A percentile compares a stretch with the other conserved stretches of the same genome.
phyloP scores from a whole-genome alignment of 2,113 vertebrate genomes.

The Thermophis baileyi region DNA sequence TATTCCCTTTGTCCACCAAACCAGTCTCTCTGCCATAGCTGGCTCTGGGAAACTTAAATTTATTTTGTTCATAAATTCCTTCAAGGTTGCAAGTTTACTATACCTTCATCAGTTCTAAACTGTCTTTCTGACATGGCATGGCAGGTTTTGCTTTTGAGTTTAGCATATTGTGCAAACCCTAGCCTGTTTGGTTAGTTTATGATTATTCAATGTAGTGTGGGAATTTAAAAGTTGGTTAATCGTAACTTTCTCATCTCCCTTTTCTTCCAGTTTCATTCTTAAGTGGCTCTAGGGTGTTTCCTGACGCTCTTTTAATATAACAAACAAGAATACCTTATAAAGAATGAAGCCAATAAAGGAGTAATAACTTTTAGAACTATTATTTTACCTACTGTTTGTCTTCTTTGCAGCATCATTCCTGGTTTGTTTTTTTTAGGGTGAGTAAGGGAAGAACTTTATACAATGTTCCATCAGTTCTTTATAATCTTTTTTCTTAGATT shows the following conservation, averaged over 20 bases:
- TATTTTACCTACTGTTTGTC: neutral
- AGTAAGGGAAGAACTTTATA: neutral
- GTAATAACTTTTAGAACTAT: neutral
- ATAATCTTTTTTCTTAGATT: neutral
- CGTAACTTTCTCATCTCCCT: neutral
- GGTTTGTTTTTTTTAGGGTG: neutral
- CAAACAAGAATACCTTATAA: neutral
- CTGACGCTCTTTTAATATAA: neutral
- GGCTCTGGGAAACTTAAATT: neutral
- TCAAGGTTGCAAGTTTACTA: neutral
- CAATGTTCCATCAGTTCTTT: neutral
- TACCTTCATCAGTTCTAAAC: neutral
- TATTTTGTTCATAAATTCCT: neutral
- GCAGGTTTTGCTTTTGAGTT: neutral
- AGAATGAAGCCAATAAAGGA: neutral
- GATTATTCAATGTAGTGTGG: neutral
- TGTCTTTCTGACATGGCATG: neutral
- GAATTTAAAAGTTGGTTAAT: neutral
- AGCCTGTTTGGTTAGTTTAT: neutral
- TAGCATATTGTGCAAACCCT: neutral
- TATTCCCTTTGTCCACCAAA: neutral
- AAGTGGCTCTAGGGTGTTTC: neutral
- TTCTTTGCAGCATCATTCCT: neutral
- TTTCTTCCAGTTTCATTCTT: neutral
- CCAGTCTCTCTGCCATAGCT: neutral